Evolutionary conservation across 2,113 vertebrate species (phyloP), one percentile per base, ranked within the genome.

Genomic region (Dipodomys spectabilis): DNA sequence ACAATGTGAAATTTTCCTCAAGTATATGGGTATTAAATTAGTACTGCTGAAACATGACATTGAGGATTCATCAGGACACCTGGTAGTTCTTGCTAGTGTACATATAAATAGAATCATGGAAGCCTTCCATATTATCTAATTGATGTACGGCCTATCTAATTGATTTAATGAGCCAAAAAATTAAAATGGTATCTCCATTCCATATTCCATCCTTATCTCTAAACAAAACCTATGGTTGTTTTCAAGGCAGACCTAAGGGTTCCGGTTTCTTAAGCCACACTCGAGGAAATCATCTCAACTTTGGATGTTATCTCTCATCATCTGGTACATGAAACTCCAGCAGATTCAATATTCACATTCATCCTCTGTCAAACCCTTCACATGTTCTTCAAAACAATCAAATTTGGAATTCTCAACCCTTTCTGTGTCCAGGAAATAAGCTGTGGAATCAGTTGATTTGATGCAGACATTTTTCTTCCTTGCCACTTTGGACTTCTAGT

Each of bases 401-500:
- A 83, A 89, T 95, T 94, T 96, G 94, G 93, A 96, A 97, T 96
- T 97, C 93, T 97, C 96, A 96, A 90, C 89, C 60, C 97, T 96
- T 96, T 96, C 97, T 88, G 95, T 90, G 77, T 95, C 93, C 94
- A 91, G 86, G 96, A 93, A 92, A 91, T 68, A 91, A 94, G 94
- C 72, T 94, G 95, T 97, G 73, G 93, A 93, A 94, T 87, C 90
- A 93, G 95, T 86, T 94, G 97, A 90, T 95, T 96, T 93, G 45
- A 94, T 84, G 93, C 69, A 71, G 97, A 92, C 39, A 91, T 94
- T 95, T 62, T 65, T 97, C 88, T 95, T 97, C 94, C 68, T 97
- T 94, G 95, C 96, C 98, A 97, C 97, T 95, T 80, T 97, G 96
- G 97, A 93, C 91, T 96, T 25, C 22, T 91, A 96, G 97, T 95